These are phyloP conservation scores for Caranx melampygus DNA, from an alignment of 2,113 vertebrate genomes.

Conservation along the genomic window DNA sequence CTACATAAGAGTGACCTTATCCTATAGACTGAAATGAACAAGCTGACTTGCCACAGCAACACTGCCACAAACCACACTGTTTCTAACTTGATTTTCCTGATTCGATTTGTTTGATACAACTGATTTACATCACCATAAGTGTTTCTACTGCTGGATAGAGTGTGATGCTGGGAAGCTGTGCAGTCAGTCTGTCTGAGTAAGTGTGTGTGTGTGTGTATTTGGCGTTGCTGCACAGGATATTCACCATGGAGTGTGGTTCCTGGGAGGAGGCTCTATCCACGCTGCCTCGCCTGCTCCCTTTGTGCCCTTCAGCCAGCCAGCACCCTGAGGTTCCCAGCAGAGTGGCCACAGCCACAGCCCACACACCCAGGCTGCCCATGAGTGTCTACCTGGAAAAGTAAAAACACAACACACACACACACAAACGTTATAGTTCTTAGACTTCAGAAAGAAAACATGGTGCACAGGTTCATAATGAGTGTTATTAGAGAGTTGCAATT, in stretches of 20 bases:
- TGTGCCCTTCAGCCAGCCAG: slow-evolving; percentile 82
- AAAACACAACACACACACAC: slow-evolving; percentile 26
- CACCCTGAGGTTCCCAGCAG: slow-evolving; percentile 84
- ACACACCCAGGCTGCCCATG: slow-evolving; percentile 88
- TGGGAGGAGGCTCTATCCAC: slow-evolving; percentile 65
- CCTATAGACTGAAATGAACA: not conserved
- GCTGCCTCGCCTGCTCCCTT: slow-evolving; percentile 80
- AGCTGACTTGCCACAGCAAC: not conserved
- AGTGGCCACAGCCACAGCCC: slow-evolving; percentile 84
- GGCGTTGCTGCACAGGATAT: not conserved
- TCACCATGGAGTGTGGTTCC: slow-evolving; percentile 83
- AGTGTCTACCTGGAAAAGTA: slow-evolving; percentile 76
- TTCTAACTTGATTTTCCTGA: slow-evolving; percentile 7
- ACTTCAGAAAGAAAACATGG: not conserved
- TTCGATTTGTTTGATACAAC: slow-evolving; percentile 19
- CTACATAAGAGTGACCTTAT: not conserved
- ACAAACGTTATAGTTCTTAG: not conserved
- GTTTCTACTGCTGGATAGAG: slow-evolving; percentile 14
- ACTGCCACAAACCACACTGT: not conserved
- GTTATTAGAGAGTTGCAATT: not conserved
- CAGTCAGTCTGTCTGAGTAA: not conserved
- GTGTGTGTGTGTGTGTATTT: not conserved
- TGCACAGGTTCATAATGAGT: not conserved
- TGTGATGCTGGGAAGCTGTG: slow-evolving; percentile 12
- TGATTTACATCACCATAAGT: slow-evolving; percentile 23